Evolutionary conservation across 2,888 invertebrate genomes (phyloP).

Genomic region (Campoplex capitator): DNA sequence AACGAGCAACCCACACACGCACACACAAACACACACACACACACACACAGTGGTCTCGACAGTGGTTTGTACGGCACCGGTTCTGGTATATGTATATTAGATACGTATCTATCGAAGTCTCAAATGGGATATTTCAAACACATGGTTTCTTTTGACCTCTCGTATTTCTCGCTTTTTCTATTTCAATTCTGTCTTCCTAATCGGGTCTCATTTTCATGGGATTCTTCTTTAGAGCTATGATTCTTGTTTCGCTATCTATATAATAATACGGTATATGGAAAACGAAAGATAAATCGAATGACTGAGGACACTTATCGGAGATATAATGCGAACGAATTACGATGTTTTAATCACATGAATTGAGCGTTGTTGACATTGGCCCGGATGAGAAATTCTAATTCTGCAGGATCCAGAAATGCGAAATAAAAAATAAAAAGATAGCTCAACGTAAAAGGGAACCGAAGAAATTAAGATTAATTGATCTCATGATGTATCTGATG

Average conservation of each 20-base stretch:
- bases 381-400: not conserved
- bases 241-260: not conserved
- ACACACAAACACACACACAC: too few species aligned
- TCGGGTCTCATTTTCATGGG: not conserved
- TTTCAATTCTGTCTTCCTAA: slow-evolving; percentile 12
- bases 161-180: slow-evolving; percentile 20
- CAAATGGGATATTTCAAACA: slow-evolving; percentile 35
- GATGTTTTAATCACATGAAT: not conserved
- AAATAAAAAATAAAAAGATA: not conserved
- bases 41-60: not conserved
- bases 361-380: not conserved
- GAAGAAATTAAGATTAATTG: too few species aligned
- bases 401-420: not conserved
- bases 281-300: not conserved
- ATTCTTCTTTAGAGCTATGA: not conserved
- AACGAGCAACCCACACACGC: slow-evolving; percentile 9
- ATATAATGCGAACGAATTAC: not conserved
- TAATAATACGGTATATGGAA: not conserved
- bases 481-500: not conserved
- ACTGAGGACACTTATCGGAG: not conserved
- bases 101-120: not conserved
- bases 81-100: slow-evolving; percentile 1
- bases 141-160: slow-evolving; percentile 14
- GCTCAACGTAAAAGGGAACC: not conserved
- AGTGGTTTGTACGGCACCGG: not conserved